Percentiles rank a stretch among this genome's conserved stretches.
These are phyloP conservation scores for Drosophila ercepeae DNA, from an alignment of 1,140 invertebrate species.

Conservation along the genomic window DNA sequence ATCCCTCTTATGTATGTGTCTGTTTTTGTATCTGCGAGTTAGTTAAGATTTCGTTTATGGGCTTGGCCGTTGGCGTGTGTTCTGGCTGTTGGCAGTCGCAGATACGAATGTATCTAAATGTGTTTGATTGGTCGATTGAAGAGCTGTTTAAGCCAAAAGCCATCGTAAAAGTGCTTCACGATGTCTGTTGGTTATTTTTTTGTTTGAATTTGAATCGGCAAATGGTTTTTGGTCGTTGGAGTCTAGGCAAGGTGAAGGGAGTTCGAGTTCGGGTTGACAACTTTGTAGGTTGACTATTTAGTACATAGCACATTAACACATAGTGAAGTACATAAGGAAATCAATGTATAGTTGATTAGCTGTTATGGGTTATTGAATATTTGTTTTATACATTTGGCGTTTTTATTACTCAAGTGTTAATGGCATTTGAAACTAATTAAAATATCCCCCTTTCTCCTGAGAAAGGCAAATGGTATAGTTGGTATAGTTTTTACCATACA, in stretches of 20 bases:
- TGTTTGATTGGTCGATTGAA: constrained; percentile 74
- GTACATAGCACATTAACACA: no score
- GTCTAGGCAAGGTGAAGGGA: constrained; percentile 18
- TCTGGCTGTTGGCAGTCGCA: constrained; percentile 26
- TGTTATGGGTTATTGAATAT: no score
- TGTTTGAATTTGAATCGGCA: constrained; percentile 24
- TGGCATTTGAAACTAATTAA: no score
- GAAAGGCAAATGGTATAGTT: no score
- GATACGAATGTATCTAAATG: constrained; percentile 34
- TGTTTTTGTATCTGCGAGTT: constrained; percentile 27
- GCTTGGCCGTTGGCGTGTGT: constrained; percentile 63
- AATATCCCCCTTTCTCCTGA: no score
- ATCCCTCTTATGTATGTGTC: constrained; percentile 25
- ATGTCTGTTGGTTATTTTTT: no score
- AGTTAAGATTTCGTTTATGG: constrained; percentile 56
- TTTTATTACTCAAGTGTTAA: no score
- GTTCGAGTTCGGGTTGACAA: constrained; percentile 24
- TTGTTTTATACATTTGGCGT: no score
- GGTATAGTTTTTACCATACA: no score
- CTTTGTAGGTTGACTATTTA: constrained; percentile 17
- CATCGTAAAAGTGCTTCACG: constrained; percentile 59
- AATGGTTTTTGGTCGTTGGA: constrained; percentile 15
- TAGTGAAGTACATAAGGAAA: no score
- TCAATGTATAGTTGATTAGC: no score
- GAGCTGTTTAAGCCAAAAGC: constrained; percentile 60